A percentile compares a stretch with the other conserved stretches of the same genome.
phyloP scores from a whole-genome alignment of 92 coral and sea anemone species.

The Meandrina meandrites region DNA sequence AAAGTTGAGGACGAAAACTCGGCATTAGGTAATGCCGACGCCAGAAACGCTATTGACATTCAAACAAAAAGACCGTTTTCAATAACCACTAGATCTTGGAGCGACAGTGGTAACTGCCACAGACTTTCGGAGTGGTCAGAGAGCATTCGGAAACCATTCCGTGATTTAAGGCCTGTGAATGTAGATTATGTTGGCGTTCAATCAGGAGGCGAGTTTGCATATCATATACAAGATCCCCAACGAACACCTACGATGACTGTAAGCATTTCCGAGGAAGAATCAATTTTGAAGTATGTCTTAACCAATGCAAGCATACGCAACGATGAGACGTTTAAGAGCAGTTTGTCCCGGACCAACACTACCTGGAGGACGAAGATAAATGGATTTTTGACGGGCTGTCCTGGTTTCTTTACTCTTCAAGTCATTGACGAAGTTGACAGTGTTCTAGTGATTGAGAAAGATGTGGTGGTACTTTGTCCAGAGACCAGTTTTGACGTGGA shows the following conservation, averaged over 20 bases:
- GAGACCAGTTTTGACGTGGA: constrained; percentile 42
- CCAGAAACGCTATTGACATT: constrained; percentile 15
- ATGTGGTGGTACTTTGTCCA: constrained; percentile 72
- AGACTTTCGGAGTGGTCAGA: constrained; percentile 56
- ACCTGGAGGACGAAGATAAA: constrained; percentile 52
- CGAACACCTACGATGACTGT: constrained; percentile 52
- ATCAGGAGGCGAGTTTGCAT: constrained; percentile 40
- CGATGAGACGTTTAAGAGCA: constrained; percentile 64
- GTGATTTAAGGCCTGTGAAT: constrained; percentile 29
- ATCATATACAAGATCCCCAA: constrained; percentile 39
- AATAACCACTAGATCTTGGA: constrained; percentile 62
- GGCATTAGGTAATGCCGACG: constrained; percentile 21
- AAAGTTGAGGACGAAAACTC: constrained; percentile 28
- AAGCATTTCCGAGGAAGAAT: constrained; percentile 45
- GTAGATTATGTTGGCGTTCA: constrained; percentile 40
- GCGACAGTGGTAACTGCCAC: constrained; percentile 51
- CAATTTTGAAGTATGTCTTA: constrained; percentile 52
- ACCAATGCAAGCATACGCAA: constrained; percentile 56
- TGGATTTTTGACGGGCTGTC: constrained; percentile 63
- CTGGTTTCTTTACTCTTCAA: constrained; percentile 60
- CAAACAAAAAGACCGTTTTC: constrained; percentile 66
- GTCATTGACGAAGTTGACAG: constrained; percentile 73
- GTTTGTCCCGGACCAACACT: constrained; percentile 51
- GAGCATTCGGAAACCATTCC: constrained; percentile 49
- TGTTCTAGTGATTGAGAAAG: constrained; percentile 57